Evolutionary conservation across 2,888 invertebrate genomes (phyloP).

Genomic region (Lepeophtheirus nordmannii): DNA sequence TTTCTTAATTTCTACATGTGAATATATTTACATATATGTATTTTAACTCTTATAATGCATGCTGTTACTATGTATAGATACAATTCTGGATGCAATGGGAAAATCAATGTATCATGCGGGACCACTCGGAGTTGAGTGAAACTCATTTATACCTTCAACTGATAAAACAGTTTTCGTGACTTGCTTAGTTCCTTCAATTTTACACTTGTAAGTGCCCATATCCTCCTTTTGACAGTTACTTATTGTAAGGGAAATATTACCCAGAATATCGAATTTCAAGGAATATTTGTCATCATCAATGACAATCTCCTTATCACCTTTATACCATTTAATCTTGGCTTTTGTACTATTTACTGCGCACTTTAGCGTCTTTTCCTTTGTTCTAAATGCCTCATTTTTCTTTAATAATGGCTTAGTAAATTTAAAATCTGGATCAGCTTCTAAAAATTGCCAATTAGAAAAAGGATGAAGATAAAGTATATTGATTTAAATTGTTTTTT

Average conservation of each 20-base stretch:
- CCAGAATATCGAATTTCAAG: conserved; percentile 4
- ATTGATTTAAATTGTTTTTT: neutral
- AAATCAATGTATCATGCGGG: too few relatives aligned
- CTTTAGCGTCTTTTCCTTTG: conserved; percentile 76
- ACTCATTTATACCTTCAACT: conserved; percentile 2
- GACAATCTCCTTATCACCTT: conserved; percentile 44
- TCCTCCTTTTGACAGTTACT: conserved; percentile 7
- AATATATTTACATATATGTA: too few relatives aligned
- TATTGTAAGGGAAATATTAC: conserved; percentile 3
- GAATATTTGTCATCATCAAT: conserved; percentile 6
- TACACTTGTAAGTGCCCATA: conserved; percentile 6
- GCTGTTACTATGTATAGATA: neutral
- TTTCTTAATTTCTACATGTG: too few relatives aligned
- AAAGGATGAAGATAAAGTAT: neutral
- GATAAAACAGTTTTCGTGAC: conserved; percentile 3
- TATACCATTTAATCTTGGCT: conserved; percentile 87
- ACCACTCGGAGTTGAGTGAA: too few relatives aligned
- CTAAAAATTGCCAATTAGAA: conserved; percentile 38
- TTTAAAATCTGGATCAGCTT: conserved; percentile 81
- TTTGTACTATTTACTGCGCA: conserved; percentile 85
- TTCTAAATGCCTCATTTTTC: conserved; percentile 69
- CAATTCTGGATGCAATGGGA: too few relatives aligned
- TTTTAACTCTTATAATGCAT: too few relatives aligned
- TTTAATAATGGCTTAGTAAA: conserved; percentile 82
- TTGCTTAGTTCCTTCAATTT: conserved; percentile 9